Evolutionary conservation across 2,888 invertebrate species (phyloP), one percentile per base, ranked within the genome.

Genomic region (Teleiodes luculella): DNA sequence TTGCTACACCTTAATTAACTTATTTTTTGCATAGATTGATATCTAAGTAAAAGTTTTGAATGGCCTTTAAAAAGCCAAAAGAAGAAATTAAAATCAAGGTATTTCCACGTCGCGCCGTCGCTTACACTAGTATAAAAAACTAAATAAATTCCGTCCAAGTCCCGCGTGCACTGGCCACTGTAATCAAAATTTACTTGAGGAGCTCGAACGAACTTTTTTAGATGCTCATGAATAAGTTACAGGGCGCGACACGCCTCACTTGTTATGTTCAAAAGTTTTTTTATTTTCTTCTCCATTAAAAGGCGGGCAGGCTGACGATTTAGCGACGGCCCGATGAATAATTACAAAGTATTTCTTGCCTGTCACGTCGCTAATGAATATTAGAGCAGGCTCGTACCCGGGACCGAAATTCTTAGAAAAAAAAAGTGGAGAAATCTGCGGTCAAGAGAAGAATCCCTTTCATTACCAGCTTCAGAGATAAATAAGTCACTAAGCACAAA

Each of bases 341-440:
- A 89, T 89, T 89, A 86, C 74, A 59, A 63, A 75, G 76, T 81
- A 83, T 85, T 86, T 89, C 81, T 86, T 83, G 85, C 83, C 78
- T 80, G 87, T 87, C 88, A 87, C 81, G 79, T 70, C 65, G 66
- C 72, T 86, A 89, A 89, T 88, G 86, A 89, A 87, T 87, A 86
- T 84, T 79, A 80, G 76, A 83, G 76, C 71, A 75, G 78, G 57
- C 63, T 64, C 64, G 35, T 35, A 18, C 18, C 2, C 7, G 2
- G 61, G 56, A 55, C 24, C 3, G 64, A 66, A 61, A 64, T 65
- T 62, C 13, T 46, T 13, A 6, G 11, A 18, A 28, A 7, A 45
- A 52, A 64, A 63, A 60, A 47, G 53, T 37, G 52, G 59, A 65
- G 69, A 68, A 74, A 74, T 75, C 70, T 68, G 73, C 65, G 71